phyloP scores from a whole-genome alignment of 2,113 vertebrate genomes.

The Corvus cornix region DNA sequence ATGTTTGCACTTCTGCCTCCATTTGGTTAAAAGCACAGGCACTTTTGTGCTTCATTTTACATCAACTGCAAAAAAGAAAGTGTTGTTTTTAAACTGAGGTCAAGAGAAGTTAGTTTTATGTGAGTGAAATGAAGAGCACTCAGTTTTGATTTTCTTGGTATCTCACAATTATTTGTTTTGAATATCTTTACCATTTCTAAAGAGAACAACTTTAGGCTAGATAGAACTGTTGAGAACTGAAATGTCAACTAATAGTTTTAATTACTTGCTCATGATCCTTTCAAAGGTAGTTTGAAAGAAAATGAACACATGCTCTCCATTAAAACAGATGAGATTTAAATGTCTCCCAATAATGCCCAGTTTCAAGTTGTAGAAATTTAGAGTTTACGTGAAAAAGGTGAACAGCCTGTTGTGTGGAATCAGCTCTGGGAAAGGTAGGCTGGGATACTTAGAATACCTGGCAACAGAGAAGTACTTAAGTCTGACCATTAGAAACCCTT shows the following conservation, averaged over 20 bases:
- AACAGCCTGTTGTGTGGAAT: neutral
- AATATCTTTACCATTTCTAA: neutral
- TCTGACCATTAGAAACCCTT: slow-evolving; percentile 23
- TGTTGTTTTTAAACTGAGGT: neutral
- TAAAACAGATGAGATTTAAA: slow-evolving; percentile 33
- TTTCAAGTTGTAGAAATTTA: neutral
- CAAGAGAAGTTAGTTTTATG: neutral
- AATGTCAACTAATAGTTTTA: slow-evolving; percentile 43
- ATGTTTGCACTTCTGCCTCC: neutral
- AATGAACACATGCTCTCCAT: neutral
- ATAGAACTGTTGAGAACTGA: neutral
- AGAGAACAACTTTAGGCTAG: neutral
- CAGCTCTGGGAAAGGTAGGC: neutral
- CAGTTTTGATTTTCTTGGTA: neutral
- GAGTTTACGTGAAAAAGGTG: neutral
- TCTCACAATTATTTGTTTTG: neutral
- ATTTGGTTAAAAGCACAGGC: neutral
- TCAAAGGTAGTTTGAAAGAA: slow-evolving; percentile 33
- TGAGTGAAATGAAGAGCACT: neutral
- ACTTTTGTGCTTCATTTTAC: neutral
- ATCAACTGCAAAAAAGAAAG: neutral
- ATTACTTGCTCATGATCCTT: slow-evolving; percentile 5
- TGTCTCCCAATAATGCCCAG: neutral
- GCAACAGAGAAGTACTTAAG: neutral
- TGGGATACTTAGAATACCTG: neutral